Percentiles rank a stretch among this genome's conserved stretches.
Conservation (phyloP, 2,113 vertebrate genomes). For the Indicator indicator region DNA sequence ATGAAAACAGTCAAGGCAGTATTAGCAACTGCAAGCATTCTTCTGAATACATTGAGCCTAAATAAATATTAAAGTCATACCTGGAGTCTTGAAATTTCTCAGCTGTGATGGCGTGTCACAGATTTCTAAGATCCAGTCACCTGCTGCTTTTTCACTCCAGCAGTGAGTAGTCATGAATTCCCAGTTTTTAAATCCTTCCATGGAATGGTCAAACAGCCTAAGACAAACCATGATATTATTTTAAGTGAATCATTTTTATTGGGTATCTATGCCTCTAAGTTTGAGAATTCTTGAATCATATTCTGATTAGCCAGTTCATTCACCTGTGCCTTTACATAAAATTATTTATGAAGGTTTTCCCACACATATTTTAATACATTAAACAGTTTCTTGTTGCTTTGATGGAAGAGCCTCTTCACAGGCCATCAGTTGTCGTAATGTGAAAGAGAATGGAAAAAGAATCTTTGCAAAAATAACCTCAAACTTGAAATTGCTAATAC, state of each 20-base stretch:
- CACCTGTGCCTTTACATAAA: neutral
- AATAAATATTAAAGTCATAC: slow-evolving; percentile 67
- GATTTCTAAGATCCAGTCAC: slow-evolving; percentile 97
- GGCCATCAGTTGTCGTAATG: neutral
- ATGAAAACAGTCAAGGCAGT: neutral
- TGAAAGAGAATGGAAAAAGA: neutral
- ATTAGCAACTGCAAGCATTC: neutral
- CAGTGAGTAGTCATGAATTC: slow-evolving; percentile 99
- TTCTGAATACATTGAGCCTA: neutral
- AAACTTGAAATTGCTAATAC: neutral
- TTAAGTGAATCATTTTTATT: neutral
- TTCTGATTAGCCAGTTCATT: neutral
- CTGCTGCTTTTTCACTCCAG: slow-evolving; percentile 96
- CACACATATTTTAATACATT: neutral
- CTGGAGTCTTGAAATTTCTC: slow-evolving; percentile 96
- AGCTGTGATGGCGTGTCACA: slow-evolving; percentile 96
- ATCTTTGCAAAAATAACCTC: neutral
- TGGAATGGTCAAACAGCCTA: slow-evolving; percentile 98
- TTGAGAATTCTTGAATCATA: neutral
- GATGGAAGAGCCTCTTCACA: neutral
- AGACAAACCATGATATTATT: slow-evolving; percentile 38
- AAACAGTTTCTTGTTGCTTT: neutral
- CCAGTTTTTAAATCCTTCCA: slow-evolving; percentile 99
- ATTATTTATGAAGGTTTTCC: neutral
- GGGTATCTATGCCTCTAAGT: neutral